Percentiles rank a stretch among this genome's conserved stretches.
Evolutionary conservation across 2,797 vertebrate genomes (phyloP).

Genomic region (Clarias laeviceps): DNA sequence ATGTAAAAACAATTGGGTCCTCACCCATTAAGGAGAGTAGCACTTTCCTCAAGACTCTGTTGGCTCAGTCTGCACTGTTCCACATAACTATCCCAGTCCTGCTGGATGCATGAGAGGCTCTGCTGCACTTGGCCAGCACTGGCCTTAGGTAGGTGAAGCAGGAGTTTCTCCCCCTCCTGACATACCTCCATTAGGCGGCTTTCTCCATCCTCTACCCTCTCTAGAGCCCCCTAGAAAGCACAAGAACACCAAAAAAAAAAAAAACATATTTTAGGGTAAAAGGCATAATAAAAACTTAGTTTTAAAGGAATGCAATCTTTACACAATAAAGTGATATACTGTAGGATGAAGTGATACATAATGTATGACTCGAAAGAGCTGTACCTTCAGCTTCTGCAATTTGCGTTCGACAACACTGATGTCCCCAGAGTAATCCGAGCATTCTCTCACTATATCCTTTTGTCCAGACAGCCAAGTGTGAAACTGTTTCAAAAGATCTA

Average conservation of each 20-base stretch:
- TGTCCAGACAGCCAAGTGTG: conserved; percentile 87
- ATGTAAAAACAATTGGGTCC: conserved; percentile 17
- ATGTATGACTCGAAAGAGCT: not conserved
- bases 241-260: not conserved
- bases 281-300: not conserved
- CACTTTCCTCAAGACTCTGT: conserved; percentile 86
- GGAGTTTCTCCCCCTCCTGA: conserved; percentile 89
- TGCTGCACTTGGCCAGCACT: conserved; percentile 86
- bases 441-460: conserved; percentile 84
- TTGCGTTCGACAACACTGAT: conserved; percentile 86
- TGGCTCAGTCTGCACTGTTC: conserved; percentile 88
- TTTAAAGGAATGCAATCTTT: not conserved
- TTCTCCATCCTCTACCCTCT: conserved; percentile 85
- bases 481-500: conserved; percentile 90
- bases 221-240: conserved; percentile 78
- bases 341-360: not conserved
- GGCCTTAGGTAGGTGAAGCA: conserved; percentile 85
- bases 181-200: conserved; percentile 84
- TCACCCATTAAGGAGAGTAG: conserved; percentile 79
- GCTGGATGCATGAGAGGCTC: conserved; percentile 85
- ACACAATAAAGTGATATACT: not conserved
- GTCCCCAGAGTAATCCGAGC: conserved; percentile 88
- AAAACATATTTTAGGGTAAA: not conserved
- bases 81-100: conserved; percentile 89
- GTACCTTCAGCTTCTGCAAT: conserved; percentile 90